Evolutionary conservation across 2,797 vertebrate species (phyloP).

Genomic region (Tympanoctomys barrerae): DNA sequence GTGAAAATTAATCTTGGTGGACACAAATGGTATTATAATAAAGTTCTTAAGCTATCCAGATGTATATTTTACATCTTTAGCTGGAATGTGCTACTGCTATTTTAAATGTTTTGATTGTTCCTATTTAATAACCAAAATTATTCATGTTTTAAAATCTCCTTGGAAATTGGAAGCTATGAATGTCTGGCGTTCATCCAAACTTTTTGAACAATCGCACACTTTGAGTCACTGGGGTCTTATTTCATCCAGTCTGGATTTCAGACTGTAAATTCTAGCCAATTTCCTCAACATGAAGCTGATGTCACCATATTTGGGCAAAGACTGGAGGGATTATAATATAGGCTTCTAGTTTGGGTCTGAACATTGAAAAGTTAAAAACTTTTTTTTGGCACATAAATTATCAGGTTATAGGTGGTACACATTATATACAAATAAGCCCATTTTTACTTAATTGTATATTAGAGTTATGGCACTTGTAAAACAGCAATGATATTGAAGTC

Average conservation of each 20-base stretch:
- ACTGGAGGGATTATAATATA: background rate
- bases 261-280: constrained; percentile 63
- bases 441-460: background rate
- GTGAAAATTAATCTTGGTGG: constrained; percentile 28
- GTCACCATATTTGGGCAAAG: constrained; percentile 47
- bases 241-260: constrained; percentile 75
- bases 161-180: constrained; percentile 75
- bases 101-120: constrained; percentile 62
- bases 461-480: background rate
- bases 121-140: constrained; percentile 68
- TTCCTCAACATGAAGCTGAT: constrained; percentile 44
- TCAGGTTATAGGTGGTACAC: background rate
- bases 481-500: background rate
- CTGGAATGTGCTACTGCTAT: constrained; percentile 57
- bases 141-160: constrained; percentile 11
- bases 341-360: constrained; percentile 7
- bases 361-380: constrained; percentile 23
- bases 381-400: constrained; percentile 23
- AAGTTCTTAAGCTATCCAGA: background rate
- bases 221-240: constrained; percentile 72
- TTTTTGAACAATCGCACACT: background rate
- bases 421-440: constrained; percentile 30
- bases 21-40: background rate
- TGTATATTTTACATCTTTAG: constrained; percentile 50
- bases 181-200: constrained; percentile 55